These are phyloP conservation scores for Clitarchus hookeri DNA, from an alignment of 2,888 invertebrate genomes.

Conservation along the genomic window DNA sequence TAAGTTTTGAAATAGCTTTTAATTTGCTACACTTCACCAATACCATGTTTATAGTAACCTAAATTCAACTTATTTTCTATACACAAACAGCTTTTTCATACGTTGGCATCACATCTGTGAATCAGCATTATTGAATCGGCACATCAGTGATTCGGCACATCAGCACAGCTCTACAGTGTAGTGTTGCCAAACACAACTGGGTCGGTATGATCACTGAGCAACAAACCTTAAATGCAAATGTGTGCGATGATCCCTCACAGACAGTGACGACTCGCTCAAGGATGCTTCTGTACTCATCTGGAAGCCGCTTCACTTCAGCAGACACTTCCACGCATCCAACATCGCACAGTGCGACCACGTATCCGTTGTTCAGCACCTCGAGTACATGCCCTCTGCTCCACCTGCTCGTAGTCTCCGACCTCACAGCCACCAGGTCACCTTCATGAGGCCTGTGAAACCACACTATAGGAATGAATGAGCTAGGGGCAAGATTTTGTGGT, in stretches of 20 bases:
- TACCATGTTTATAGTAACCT: too few species aligned
- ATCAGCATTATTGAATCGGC: too few species aligned
- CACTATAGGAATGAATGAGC: neutral
- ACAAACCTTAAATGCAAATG: neutral
- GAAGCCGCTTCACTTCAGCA: neutral
- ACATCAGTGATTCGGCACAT: too few species aligned
- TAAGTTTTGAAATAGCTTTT: too few species aligned
- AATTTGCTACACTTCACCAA: too few species aligned
- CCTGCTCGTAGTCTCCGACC: neutral
- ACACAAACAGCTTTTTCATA: too few species aligned
- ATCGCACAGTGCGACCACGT: conserved; percentile 23
- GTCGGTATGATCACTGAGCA: neutral
- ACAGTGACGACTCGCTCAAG: conserved; percentile 5
- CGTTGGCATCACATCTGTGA: too few species aligned
- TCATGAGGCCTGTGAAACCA: neutral
- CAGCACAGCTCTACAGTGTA: too few species aligned
- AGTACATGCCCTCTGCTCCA: conserved; percentile 20
- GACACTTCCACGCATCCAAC: neutral
- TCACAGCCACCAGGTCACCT: conserved; percentile 15
- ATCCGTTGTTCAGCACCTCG: neutral
- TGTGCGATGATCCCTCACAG: neutral
- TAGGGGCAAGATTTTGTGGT: too few species aligned
- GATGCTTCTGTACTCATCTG: neutral
- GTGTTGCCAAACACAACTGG: too few species aligned
- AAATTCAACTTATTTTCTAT: too few species aligned